These are phyloP conservation scores for Toxotes lorentzi DNA, from an alignment of 2,797 vertebrate species.

Conservation along the genomic window DNA sequence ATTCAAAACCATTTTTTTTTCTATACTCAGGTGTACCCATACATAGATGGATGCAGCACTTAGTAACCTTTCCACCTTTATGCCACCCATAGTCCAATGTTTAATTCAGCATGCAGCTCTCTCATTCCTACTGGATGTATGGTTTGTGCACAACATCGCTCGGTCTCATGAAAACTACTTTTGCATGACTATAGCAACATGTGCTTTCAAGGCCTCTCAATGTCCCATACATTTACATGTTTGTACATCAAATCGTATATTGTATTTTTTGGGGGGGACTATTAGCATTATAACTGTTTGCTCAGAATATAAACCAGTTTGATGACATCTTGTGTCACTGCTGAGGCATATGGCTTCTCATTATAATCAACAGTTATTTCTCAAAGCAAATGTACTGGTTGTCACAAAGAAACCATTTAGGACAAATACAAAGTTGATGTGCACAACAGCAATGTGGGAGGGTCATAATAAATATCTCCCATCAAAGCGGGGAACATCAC, in stretches of 20 bases:
- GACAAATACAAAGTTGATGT: conserved; percentile 52
- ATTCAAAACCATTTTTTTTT: neutral
- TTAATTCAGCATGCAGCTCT: conserved; percentile 39
- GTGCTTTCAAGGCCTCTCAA: conserved; percentile 1
- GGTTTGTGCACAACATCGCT: conserved; percentile 5
- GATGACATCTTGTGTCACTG: conserved; percentile 26
- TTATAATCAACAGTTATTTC: conserved; percentile 43
- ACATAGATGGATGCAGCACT: conserved; percentile 34
- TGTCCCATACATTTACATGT: conserved; percentile 8
- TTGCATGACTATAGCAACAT: conserved; percentile 11
- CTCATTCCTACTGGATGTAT: conserved; percentile 34
- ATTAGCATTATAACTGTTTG: conserved; percentile 1
- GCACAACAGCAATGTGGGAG: conserved; percentile 32
- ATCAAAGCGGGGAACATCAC: conserved; percentile 22
- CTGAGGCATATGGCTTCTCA: conserved; percentile 39
- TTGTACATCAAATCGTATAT: neutral
- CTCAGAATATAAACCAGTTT: conserved; percentile 15
- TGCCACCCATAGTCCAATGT: conserved; percentile 27
- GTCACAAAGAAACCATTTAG: conserved; percentile 37
- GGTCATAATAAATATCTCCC: conserved; percentile 17
- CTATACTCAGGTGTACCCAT: neutral
- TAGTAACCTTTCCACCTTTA: conserved; percentile 32
- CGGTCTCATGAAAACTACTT: conserved; percentile 8
- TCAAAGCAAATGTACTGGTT: conserved; percentile 35
- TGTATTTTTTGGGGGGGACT: neutral